phyloP scores from a whole-genome alignment of 2,888 invertebrate genomes.

The Neoascia interrupta region DNA sequence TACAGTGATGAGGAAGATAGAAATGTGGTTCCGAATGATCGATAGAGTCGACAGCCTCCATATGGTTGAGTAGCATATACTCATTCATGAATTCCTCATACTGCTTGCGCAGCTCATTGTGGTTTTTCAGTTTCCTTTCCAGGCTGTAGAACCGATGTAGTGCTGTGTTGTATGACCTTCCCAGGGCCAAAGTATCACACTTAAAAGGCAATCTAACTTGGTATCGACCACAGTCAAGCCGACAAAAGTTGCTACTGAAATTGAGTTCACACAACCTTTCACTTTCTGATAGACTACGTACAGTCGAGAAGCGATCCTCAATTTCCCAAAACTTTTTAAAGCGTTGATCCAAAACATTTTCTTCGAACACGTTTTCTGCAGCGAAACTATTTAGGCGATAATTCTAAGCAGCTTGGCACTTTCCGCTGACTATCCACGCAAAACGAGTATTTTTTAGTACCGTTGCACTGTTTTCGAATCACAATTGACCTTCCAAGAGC shows the following conservation, averaged over 20 bases:
- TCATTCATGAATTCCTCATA: conserved; percentile 26
- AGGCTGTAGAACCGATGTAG: not conserved
- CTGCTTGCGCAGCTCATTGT: not conserved
- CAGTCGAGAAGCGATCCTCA: not conserved
- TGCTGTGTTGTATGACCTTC: not conserved
- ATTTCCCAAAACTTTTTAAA: conserved; percentile 14
- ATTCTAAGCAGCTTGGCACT: not conserved
- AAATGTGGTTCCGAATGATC: not conserved
- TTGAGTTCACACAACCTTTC: not conserved
- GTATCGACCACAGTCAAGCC: conserved; percentile 11
- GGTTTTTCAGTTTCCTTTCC: not conserved
- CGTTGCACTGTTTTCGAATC: conserved; percentile 6
- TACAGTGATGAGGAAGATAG: conserved; percentile 29
- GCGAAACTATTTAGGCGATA: not conserved
- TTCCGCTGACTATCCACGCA: conserved; percentile 14
- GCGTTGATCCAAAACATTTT: not conserved
- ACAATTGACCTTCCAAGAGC: conserved; percentile 11
- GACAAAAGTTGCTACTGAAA: not conserved
- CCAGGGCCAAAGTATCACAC: not conserved
- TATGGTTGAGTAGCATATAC: conserved; percentile 13
- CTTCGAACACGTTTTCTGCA: conserved; percentile 12
- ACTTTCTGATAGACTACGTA: not conserved
- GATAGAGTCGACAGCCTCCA: not conserved
- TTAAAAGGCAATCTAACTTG: conserved; percentile 41
- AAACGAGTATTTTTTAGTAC: conserved; percentile 19